Evolutionary conservation across 2,888 invertebrate genomes (phyloP).

Genomic region (Tipula unca): DNA sequence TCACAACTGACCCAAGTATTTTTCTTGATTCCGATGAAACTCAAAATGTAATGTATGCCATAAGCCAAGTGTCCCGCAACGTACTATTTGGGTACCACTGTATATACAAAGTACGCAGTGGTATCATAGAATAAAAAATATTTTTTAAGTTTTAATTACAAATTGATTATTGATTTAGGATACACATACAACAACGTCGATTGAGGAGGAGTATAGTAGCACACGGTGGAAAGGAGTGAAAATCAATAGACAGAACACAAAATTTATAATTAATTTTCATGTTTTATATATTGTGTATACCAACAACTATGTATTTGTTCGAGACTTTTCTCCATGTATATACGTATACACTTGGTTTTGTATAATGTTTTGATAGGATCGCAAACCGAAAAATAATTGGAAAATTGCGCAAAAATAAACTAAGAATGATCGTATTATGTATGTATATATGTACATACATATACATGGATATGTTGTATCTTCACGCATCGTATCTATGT

Average conservation of each 20-base stretch:
- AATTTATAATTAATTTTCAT: background rate
- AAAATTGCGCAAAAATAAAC: background rate
- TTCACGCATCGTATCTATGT: too few relatives aligned
- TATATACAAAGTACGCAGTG: too few relatives aligned
- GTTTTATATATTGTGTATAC: background rate
- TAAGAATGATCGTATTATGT: background rate
- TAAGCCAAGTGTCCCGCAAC: too few relatives aligned
- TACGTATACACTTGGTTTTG: background rate
- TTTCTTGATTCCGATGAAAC: too few relatives aligned
- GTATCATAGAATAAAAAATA: background rate
- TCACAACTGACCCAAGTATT: too few relatives aligned
- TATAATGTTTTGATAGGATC: background rate
- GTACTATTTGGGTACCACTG: too few relatives aligned
- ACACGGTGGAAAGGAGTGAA: background rate
- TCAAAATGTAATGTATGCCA: too few relatives aligned
- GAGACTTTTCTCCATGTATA: background rate
- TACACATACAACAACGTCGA: background rate
- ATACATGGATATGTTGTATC: too few relatives aligned
- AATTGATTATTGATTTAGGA: background rate
- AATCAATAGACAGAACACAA: background rate
- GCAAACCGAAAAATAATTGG: background rate
- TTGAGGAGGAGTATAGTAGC: background rate
- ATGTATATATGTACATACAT: background rate
- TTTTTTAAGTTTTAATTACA: background rate
- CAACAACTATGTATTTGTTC: background rate